A percentile compares a stretch with the other conserved stretches of the same genome.
These are phyloP conservation scores for Patella depressa DNA, from an alignment of 2,888 invertebrate genomes.

Conservation along the genomic window DNA sequence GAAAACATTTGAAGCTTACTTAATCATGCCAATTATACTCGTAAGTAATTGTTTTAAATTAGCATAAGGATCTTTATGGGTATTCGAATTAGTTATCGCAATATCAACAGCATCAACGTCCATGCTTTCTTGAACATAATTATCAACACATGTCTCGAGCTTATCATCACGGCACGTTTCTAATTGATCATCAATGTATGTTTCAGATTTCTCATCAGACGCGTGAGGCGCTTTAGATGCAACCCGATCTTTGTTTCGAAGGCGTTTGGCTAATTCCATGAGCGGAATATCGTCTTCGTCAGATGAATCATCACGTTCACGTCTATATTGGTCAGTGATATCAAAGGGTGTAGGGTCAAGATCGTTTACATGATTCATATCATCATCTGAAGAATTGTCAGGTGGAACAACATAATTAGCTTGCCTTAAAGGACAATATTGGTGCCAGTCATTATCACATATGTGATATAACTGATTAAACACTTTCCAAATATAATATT, in stretches of 20 bases:
- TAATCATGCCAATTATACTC: background rate
- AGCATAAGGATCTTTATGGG: background rate
- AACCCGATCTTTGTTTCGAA: background rate
- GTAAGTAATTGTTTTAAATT: constrained; percentile 1
- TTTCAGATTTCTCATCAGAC: background rate
- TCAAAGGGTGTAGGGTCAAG: background rate
- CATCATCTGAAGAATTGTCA: background rate
- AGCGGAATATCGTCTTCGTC: constrained; percentile 16
- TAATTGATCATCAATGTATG: background rate
- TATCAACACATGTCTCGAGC: background rate
- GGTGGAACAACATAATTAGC: constrained; percentile 27
- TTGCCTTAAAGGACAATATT: too few relatives aligned
- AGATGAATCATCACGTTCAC: background rate
- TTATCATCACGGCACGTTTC: background rate
- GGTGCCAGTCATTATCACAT: too few relatives aligned
- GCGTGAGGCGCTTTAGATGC: background rate
- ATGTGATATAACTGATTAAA: too few relatives aligned
- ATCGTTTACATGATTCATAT: background rate
- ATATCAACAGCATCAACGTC: too few relatives aligned
- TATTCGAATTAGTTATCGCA: too few relatives aligned
- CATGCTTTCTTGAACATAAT: background rate
- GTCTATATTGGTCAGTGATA: background rate
- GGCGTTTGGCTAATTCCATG: constrained; percentile 8
- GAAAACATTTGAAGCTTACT: background rate
- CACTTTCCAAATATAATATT: too few relatives aligned